Percentiles rank a stretch among this genome's conserved stretches.
These are phyloP conservation scores for Leptinotarsa lineolata DNA, from an alignment of 1,140 invertebrate genomes.

Conservation along the genomic window DNA sequence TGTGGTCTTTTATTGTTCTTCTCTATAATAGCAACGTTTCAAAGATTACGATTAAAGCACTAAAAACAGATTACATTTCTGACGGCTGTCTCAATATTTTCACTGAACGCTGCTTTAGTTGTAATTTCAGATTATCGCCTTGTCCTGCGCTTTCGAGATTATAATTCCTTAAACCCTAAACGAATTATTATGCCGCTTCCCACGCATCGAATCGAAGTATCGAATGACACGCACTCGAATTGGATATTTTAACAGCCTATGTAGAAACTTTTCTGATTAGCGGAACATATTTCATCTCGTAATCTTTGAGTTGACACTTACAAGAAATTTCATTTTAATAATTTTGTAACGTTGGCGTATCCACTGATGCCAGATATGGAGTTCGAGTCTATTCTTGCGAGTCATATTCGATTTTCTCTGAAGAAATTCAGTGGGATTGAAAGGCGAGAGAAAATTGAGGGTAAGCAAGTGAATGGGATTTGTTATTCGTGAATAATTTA, in stretches of 20 bases:
- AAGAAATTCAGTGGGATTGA: too few species aligned
- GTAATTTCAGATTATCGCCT: background rate
- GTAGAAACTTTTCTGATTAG: background rate
- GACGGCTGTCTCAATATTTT: too few species aligned
- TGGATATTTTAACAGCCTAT: background rate
- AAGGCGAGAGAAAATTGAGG: too few species aligned
- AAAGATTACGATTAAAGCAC: too few species aligned
- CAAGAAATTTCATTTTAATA: background rate
- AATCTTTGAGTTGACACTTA: background rate
- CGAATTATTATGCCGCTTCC: background rate
- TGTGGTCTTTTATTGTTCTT: too few species aligned
- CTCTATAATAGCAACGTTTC: too few species aligned
- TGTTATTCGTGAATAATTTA: too few species aligned
- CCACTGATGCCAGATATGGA: background rate
- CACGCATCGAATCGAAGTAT: background rate
- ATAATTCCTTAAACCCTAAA: background rate
- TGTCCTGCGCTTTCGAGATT: background rate
- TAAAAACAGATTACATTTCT: too few species aligned
- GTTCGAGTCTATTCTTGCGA: too few species aligned
- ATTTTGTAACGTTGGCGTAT: background rate
- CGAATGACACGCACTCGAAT: background rate
- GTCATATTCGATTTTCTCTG: too few species aligned
- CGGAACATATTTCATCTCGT: background rate
- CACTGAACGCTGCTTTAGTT: background rate
- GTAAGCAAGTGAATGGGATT: too few species aligned